Evolutionary conservation across 2,113 vertebrate genomes (phyloP).

Genomic region (Labeo rohita): DNA sequence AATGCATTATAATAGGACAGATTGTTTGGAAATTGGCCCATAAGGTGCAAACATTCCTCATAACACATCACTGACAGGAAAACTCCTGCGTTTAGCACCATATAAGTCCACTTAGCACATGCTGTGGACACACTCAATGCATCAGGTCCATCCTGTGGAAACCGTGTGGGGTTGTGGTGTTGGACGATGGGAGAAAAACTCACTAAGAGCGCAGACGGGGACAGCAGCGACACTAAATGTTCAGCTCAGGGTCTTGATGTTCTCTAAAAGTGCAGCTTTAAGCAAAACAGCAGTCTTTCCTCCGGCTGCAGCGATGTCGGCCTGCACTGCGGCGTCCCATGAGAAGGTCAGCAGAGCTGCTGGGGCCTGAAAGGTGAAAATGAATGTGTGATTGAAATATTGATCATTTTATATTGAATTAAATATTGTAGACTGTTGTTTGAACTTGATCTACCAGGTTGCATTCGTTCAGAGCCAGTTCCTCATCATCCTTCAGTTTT

Average conservation of each 20-base stretch:
- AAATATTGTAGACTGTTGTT: neutral
- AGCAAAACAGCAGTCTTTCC: conserved; percentile 72
- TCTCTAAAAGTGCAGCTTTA: conserved; percentile 77
- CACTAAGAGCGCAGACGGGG: neutral
- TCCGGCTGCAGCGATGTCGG: conserved; percentile 80
- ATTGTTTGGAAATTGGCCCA: neutral
- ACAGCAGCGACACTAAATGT: conserved; percentile 48
- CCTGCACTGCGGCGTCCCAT: conserved; percentile 85
- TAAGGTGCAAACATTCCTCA: neutral
- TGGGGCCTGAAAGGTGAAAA: conserved; percentile 80
- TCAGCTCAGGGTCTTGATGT: conserved; percentile 81
- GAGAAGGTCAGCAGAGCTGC: conserved; percentile 86
- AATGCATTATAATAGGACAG: conserved; percentile 8
- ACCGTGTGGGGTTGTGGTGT: neutral
- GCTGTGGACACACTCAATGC: neutral
- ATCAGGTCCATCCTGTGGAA: neutral
- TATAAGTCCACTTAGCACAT: conserved; percentile 8
- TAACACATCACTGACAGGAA: neutral
- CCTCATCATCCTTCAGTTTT: conserved; percentile 82
- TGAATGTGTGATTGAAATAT: neutral
- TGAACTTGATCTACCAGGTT: conserved; percentile 79
- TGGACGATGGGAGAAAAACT: neutral
- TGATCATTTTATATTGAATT: neutral
- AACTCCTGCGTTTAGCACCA: neutral
- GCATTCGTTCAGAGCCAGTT: conserved; percentile 83